A percentile compares a stretch with the other conserved stretches of the same genome.
phyloP scores from a whole-genome alignment of 2,113 vertebrate species.

The Bos javanicus region DNA sequence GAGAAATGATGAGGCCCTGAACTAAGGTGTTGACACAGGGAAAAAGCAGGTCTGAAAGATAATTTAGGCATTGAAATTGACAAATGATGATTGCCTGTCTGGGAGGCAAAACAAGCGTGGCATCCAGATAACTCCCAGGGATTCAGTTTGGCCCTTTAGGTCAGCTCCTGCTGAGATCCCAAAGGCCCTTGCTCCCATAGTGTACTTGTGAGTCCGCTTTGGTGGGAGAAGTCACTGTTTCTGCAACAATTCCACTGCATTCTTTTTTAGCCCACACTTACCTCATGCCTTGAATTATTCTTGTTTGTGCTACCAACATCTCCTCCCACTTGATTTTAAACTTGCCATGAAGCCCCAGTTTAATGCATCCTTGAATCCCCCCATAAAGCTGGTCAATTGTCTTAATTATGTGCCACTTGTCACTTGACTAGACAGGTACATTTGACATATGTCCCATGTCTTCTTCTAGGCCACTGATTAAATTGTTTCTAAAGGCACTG shows the following conservation, averaged over 20 bases:
- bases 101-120: not conserved
- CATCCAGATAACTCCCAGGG: not conserved
- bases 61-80: not conserved
- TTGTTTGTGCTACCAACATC: not conserved
- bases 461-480: not conserved
- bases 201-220: fast-evolving
- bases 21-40: not conserved
- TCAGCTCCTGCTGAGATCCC: not conserved
- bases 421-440: not conserved
- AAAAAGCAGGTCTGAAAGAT: not conserved
- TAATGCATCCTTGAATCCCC: not conserved
- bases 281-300: not conserved
- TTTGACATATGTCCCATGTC: not conserved
- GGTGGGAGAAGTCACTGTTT: not conserved
- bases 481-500: not conserved
- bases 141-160: not conserved
- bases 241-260: not conserved
- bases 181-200: not conserved
- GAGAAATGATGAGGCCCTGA: not conserved
- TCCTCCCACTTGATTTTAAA: not conserved
- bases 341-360: not conserved
- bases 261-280: not conserved
- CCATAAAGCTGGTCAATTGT: not conserved
- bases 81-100: not conserved
- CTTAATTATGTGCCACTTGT: not conserved